phyloP scores from a whole-genome alignment of 2,888 invertebrate genomes.

The Ethmia dodecea region DNA sequence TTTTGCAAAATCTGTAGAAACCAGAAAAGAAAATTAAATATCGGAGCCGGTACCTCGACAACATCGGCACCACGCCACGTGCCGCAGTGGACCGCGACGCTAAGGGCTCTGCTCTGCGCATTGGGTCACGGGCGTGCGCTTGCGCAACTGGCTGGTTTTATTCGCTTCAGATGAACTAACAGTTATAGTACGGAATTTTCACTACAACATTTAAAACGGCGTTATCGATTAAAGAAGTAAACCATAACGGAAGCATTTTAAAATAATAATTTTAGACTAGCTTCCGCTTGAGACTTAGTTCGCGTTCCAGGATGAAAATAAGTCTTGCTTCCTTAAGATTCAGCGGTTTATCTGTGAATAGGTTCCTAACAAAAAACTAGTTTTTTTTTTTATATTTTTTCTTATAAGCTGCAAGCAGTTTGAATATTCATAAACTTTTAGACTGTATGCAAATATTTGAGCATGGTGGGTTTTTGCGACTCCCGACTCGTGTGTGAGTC shows the following conservation, averaged over 20 bases:
- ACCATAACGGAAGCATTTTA: too few relatives aligned
- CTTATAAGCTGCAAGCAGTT: too few relatives aligned
- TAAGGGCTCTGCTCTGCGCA: conserved; percentile 26
- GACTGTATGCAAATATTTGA: background rate
- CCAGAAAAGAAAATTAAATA: too few relatives aligned
- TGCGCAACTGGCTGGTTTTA: conserved; percentile 30
- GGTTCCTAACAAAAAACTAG: too few relatives aligned
- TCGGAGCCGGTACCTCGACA: background rate
- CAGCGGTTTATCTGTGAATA: too few relatives aligned
- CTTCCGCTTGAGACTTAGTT: too few relatives aligned
- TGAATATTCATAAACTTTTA: too few relatives aligned
- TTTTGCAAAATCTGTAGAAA: background rate
- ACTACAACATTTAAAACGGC: background rate
- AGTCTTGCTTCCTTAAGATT: too few relatives aligned
- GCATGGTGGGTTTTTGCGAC: conserved; percentile 14
- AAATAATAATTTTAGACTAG: too few relatives aligned
- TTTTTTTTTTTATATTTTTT: too few relatives aligned
- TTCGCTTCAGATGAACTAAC: conserved; percentile 15
- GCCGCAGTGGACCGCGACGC: conserved; percentile 60
- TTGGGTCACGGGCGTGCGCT: conserved; percentile 35
- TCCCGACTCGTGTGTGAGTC: conserved; percentile 45
- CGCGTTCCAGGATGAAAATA: too few relatives aligned
- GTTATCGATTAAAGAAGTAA: background rate
- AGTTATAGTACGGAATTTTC: conserved; percentile 10
- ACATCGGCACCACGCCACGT: conserved; percentile 38